Percentiles rank a stretch among this genome's conserved stretches.
phyloP scores from a whole-genome alignment of 2,888 invertebrate species.

The Odontothrips loti region DNA sequence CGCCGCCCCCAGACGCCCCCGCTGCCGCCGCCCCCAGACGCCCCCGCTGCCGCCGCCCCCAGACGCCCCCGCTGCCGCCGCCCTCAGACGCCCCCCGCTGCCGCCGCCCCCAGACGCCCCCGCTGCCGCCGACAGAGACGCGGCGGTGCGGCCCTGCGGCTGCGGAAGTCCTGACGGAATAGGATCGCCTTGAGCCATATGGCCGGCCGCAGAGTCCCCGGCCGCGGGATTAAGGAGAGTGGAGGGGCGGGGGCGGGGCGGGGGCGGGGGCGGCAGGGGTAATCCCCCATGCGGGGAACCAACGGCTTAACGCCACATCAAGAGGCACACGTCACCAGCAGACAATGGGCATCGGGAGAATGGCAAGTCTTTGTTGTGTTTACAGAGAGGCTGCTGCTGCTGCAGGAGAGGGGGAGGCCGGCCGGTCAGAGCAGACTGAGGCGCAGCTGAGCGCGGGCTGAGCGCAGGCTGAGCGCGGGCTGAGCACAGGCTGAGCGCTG shows the following conservation, averaged over 20 bases:
- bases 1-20: background rate
- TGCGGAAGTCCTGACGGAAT: background rate
- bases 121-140: too few relatives aligned
- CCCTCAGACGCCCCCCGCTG: background rate
- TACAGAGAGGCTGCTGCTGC: background rate
- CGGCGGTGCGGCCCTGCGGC: too few relatives aligned
- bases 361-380: background rate
- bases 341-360: slow-evolving; percentile 5
- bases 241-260: background rate
- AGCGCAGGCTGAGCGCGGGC: background rate
- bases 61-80: background rate
- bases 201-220: background rate
- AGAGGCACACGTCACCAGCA: slow-evolving; percentile 12
- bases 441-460: background rate
- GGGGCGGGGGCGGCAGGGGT: background rate
- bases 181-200: slow-evolving; percentile 11
- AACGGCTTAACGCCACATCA: slow-evolving; percentile 23
- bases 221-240: background rate
- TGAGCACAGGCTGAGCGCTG: background rate
- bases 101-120: too few relatives aligned
- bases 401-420: background rate
- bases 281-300: slow-evolving; percentile 9
- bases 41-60: background rate
- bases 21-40: background rate
- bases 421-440: background rate